Base-by-base conservation (phyloP, 2,888 invertebrate genomes). In the Acrobasis repandana region DNA sequence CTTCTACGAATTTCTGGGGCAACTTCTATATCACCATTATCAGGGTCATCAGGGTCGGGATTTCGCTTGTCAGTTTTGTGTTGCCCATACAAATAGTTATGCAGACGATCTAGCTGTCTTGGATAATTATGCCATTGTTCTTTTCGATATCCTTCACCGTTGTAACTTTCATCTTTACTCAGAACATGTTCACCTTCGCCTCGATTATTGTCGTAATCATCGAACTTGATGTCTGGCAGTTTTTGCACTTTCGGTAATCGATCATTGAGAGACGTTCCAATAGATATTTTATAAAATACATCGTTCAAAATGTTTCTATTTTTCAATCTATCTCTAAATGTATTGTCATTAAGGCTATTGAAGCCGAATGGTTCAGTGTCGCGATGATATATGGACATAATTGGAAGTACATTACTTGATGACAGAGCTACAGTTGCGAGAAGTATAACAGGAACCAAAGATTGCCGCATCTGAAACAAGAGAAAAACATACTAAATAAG, bases 101-200 rank as follows among this genome's bases (percentile, higher is more conserved):
- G 85, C 47, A 89, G 89, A 54, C 88, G 86, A 68, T 90, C 87
- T 56, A 90, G 70, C 63, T 88, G 89, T 60, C 88, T 78, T 1
- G 90, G 90, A 65, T 90, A 90, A 70, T 89, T 88, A 62, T 86
- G 89, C 90, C 88, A 88, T 71, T 88, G 88, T 67, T 90, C 84
- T 81, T 86, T 82, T 48, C 86, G 74, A 63, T 80, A 86, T n/a
- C 86, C 87, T 64, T 89, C 80, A 1, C 82, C 83, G 61, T 84
- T 80, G 58, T 83, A 80, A 65, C 78, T 78, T 34, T 82, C 76
- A 49, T 80, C 74, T 63, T 79, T 79, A 61, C 71, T 75, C 46
- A 79, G 69, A 38, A 75, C 71, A 62, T 71, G 72, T 64, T 74
- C 75, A 61, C 75, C 74, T 54, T 76, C 72, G 16, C 71, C 67